Base-by-base conservation (phyloP, 2,888 invertebrate genomes). In the Matsumyia berberina region DNA sequence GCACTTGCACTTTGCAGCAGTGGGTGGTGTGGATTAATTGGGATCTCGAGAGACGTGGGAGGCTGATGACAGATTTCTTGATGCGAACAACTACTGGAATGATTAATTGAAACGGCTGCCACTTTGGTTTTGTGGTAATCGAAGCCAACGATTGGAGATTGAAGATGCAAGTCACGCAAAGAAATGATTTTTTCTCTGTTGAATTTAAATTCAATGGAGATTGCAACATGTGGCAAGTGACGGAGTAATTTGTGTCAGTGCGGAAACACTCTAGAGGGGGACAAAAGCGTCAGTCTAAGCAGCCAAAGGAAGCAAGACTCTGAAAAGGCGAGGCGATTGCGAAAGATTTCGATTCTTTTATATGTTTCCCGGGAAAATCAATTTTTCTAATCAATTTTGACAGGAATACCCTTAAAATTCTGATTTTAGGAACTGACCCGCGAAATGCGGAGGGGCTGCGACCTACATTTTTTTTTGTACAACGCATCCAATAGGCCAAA, bases 41-140 rank as follows among this genome's bases (percentile, higher is more conserved):
- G 77, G 77, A 60, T 82, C 37, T 77, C 9, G 44, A 29, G 17
- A 31, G 12, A 24, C n/a, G n/a, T 9, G 37, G 9, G 42, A 46
- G 42, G 46, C 37, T 42, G 62, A 35, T 58, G 73, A 77, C 55
- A 78, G 78, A 46, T 69, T 62, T 44, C 53, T 15, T 58, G 44
- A 62, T 31, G 4, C 4, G 62, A 6, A 33, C 57, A 74, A 49
- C 55, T 66, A 29, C 12, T 5, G 15, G 51, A 42, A 74, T 85
- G 83, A 85, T 85, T 79, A 74, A 85, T 85, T 64, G 79, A 67
- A 19, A 12, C 17, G 55, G 31, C 51, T 66, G 55, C 46, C 62
- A 37, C 35, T 55, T 62, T 60, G 60, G 39, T 42, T 60, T 57
- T 55, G 31, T 55, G 15, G 31, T 15, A 53, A 29, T 15, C 64